Evolutionary conservation across 2,797 vertebrate species (phyloP).

Genomic region (Rhynchotus rufescens): DNA sequence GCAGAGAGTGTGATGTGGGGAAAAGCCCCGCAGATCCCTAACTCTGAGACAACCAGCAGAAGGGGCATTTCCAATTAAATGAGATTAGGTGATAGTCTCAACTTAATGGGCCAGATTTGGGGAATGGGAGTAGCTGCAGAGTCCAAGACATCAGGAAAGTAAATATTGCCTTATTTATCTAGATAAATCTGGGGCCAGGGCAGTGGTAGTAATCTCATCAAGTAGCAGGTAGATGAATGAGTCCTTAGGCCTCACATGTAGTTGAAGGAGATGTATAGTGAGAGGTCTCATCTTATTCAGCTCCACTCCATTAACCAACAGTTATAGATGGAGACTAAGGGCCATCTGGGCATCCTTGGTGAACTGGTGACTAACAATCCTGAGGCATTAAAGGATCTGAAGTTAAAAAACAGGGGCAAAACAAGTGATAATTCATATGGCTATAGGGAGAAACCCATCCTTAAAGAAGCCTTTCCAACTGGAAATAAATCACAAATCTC

Average conservation of each 20-base stretch:
- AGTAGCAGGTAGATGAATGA: not conserved
- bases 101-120: not conserved
- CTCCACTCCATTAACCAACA: not conserved
- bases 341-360: not conserved
- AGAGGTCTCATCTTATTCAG: not conserved
- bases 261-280: not conserved
- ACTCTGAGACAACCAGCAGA: not conserved
- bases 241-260: not conserved
- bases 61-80: not conserved
- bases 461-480: not conserved
- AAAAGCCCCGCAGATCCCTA: not conserved
- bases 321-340: not conserved
- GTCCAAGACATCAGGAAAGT: not conserved
- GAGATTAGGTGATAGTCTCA: not conserved
- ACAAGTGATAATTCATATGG: not conserved
- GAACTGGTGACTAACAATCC: not conserved
- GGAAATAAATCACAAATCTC: not conserved
- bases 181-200: not conserved
- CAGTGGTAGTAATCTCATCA: not conserved
- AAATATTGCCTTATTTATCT: not conserved
- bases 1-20: not conserved
- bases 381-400: not conserved
- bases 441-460: not conserved
- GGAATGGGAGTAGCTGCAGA: not conserved
- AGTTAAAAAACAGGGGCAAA: not conserved